Base-by-base conservation (phyloP, 1,140 invertebrate species). In the Atopsyche davidsoni region DNA sequence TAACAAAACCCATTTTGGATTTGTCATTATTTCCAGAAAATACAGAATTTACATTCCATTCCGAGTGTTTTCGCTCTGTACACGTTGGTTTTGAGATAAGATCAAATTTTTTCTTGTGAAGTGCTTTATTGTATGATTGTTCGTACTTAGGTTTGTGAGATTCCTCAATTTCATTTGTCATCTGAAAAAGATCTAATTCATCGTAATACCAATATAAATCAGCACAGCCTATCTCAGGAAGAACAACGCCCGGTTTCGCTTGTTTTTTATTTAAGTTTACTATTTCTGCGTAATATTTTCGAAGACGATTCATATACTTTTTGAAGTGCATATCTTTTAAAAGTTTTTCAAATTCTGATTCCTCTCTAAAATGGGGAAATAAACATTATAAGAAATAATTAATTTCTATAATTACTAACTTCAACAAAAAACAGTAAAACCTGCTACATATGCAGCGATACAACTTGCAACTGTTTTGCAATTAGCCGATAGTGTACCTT, bases 231-330 rank as follows among this genome's bases (percentile, higher is more conserved):
- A 72, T 71, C 44, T 70, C 64, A 11, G 69, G 70, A 55, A 71
- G 69, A 35, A 70, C 47, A 43, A 60, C 60, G 43, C 69, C 70
- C 51, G 69, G 69, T 3, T 65, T 61, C 49, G 67, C 66, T 34
- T 51, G 55, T 6, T 66, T 65, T 31, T 65, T 60, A 46, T 66
- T 56, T 52, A 66, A 66, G 36, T 61, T 64, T 3, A 70, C 65
- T 43, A 65, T 68, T 51, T 69, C 64, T 22, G 66, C 62, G 52
- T 73, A 75, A 55, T 67, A 67, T 14, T 62, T 62, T 59, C 65
- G 66, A 38, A 75, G 58, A 34, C 66, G 53, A 13, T 62, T 66
- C 66, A 72, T 72, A 35, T 75, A 75, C 46, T 71, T 66, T 11
- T 61, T 68, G 52, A 71, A 71, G 25, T 63, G 64, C 35, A 75